These are phyloP conservation scores for Avahi laniger DNA, from an alignment of 2,797 vertebrate species.

Conservation along the genomic window DNA sequence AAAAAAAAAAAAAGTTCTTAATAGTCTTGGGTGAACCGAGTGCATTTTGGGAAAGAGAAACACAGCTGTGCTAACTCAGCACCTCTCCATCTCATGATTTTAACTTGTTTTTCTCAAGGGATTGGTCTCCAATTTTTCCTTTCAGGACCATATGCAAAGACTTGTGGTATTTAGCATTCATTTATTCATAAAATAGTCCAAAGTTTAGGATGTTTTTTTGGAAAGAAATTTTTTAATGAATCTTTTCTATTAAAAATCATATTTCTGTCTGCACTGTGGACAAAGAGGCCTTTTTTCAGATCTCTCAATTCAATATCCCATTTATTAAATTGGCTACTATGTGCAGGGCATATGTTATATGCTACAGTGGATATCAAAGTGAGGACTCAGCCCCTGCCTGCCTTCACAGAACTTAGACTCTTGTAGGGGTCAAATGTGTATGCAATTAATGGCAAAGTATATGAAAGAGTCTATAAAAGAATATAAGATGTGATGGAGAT, in stretches of 20 bases:
- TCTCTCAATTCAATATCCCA: background rate
- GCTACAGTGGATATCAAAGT: background rate
- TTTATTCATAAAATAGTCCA: background rate
- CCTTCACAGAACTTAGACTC: background rate
- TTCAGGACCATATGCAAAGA: background rate
- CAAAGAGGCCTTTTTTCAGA: background rate
- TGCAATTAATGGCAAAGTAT: background rate
- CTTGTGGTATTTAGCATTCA: background rate
- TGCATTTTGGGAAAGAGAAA: background rate
- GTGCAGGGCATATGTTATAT: background rate
- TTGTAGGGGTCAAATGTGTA: background rate
- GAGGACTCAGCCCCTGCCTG: background rate
- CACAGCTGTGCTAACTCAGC: background rate
- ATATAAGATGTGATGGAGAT: background rate
- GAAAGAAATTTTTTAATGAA: background rate
- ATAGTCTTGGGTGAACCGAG: background rate
- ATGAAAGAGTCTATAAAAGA: background rate
- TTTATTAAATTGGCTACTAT: background rate
- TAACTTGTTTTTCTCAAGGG: background rate
- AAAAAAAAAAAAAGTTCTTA: background rate
- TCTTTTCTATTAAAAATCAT: background rate
- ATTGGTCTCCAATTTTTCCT: background rate
- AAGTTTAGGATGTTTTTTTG: background rate
- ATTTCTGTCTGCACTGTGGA: background rate
- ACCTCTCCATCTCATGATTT: background rate